phyloP scores from a whole-genome alignment of 2,888 invertebrate species.

The Stenodema calcarata region DNA sequence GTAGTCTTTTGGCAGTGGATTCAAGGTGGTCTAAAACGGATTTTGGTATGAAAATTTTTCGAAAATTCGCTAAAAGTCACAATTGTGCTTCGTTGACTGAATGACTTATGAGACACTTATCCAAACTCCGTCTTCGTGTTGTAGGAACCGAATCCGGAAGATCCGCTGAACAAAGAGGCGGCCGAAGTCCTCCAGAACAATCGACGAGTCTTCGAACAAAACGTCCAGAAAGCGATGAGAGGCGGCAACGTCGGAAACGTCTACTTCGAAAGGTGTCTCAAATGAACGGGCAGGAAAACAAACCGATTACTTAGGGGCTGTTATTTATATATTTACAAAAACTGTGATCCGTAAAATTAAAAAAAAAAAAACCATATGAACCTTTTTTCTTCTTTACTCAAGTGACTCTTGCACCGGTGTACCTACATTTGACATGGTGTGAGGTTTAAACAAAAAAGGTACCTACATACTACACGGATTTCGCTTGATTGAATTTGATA shows the following conservation, averaged over 20 bases:
- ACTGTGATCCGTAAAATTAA: constrained; percentile 9
- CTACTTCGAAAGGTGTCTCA: constrained; percentile 95
- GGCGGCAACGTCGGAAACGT: constrained; percentile 93
- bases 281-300: constrained; percentile 64
- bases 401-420: neutral
- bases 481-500: neutral
- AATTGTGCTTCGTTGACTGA: too few species aligned
- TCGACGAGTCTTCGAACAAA: constrained; percentile 91
- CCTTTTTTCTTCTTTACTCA: neutral
- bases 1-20: too few species aligned
- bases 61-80: too few species aligned
- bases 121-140: constrained; percentile 51
- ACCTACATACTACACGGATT: neutral
- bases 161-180: constrained; percentile 97
- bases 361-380: neutral
- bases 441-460: neutral
- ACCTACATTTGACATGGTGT: neutral
- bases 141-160: constrained; percentile 98
- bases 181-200: constrained; percentile 96
- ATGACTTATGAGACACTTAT: too few species aligned
- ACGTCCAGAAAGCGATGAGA: constrained; percentile 94
- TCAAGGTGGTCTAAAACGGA: too few species aligned
- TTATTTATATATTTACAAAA: constrained; percentile 13
- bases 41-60: too few species aligned
- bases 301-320: neutral